Conservation (phyloP, 2,797 vertebrate species). For the Gallinago solitaria region DNA sequence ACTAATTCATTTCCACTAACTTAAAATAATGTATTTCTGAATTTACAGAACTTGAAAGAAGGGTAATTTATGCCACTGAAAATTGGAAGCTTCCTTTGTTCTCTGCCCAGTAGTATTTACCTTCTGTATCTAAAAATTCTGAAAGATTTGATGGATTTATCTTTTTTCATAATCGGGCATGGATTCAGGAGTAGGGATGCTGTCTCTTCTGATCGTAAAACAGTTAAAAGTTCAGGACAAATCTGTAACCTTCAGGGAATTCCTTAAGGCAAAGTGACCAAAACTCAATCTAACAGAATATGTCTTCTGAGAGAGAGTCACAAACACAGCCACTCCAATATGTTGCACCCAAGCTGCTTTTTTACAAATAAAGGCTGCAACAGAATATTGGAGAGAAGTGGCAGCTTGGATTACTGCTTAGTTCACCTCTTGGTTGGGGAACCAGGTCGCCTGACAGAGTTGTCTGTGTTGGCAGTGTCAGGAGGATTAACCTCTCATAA, state of each 20-base stretch:
- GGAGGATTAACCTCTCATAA: conserved; percentile 76
- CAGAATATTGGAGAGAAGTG: background rate
- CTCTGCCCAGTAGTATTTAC: background rate
- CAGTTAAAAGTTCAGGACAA: background rate
- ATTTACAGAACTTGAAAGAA: background rate
- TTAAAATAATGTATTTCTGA: background rate
- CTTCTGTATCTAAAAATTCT: background rate
- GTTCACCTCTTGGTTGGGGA: conserved; percentile 40
- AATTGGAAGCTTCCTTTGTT: background rate
- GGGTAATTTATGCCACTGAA: background rate
- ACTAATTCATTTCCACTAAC: background rate
- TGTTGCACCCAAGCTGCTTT: background rate
- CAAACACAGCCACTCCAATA: background rate
- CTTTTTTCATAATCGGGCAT: background rate
- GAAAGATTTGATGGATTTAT: background rate
- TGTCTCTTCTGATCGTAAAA: background rate
- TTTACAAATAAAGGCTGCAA: background rate
- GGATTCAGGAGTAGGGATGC: background rate
- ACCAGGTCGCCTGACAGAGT: conserved; percentile 59
- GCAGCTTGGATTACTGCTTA: background rate
- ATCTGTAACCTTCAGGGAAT: background rate
- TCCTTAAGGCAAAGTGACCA: background rate
- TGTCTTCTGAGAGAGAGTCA: background rate
- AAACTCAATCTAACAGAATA: background rate
- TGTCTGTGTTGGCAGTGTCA: conserved; percentile 49